Evolutionary conservation across 2,797 vertebrate species (phyloP), one percentile per base, ranked within the genome.

Genomic region (Rachycentron canadum): DNA sequence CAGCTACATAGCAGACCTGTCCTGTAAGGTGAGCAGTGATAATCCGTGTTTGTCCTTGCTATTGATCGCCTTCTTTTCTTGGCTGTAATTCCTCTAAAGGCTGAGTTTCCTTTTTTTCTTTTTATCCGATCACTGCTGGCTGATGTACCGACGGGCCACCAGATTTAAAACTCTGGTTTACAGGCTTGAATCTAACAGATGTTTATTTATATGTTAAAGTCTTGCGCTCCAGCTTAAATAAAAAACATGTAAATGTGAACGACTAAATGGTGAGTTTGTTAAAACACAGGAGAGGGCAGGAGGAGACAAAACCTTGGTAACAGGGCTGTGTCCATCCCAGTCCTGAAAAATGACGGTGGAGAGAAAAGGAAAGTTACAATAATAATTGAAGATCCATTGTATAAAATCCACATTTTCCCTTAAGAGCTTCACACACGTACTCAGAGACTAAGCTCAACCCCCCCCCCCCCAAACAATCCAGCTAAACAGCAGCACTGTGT

Each of bases 401-500:
- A 70, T 70, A 83, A n/a, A 43, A 34, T 75, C 49, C 32, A 25
- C 53, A 23, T 67, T 73, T 78, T 58, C 66, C 73, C 66, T 62
- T 14, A 34, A 55, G 28, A 53, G 5, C 67, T 53, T 45, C 47
- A 12, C 58, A 8, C 25, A 41, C 23, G 16, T 40, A 65, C 40
- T 5, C 7, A 25, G 16, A 74, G 38, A 23, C 56, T 53, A 63
- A 55, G 57, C 76, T 52, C 43, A 36, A 36, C 34, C 50, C 21
- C 6, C 74, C 64, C n/a, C 60, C 45, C 62, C 75, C 73, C 23
- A 32, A 79, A 75, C 66, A 43, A 67, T 45, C 64, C 63, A 32
- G 60, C 69, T 26, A 26, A 74, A 76, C 73, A 67, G 40, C 70
- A 53, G 72, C 64, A 7, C 52, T 59, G 76, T 78, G 85, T 79